Conservation (phyloP, 2,888 invertebrate genomes). For the Hydrotaea diabolus region DNA sequence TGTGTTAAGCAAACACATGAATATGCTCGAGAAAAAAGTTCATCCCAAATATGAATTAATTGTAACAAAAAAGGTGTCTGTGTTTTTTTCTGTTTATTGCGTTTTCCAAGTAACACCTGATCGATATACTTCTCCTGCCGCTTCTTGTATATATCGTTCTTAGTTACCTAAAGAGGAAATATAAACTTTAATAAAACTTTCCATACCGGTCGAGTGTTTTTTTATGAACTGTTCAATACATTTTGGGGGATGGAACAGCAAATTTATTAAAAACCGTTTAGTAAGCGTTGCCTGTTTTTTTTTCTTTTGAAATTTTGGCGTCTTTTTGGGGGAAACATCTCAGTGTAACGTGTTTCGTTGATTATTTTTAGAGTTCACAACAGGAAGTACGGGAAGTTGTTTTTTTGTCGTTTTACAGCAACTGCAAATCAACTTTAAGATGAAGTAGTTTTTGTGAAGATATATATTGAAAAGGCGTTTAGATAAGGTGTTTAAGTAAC, state of each 20-base stretch:
- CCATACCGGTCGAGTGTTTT: conserved; percentile 31
- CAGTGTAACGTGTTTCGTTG: background rate
- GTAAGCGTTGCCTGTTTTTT: conserved; percentile 5
- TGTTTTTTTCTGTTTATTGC: background rate
- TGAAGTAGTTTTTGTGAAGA: background rate
- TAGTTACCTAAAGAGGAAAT: conserved; percentile 43
- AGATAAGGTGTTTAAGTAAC: too few species aligned
- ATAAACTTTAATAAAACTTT: conserved; percentile 53
- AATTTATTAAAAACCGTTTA: conserved; percentile 10
- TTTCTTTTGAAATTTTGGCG: background rate
- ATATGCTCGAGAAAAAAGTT: conserved; percentile 31
- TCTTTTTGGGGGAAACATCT: background rate
- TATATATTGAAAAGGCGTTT: too few species aligned
- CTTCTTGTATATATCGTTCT: background rate
- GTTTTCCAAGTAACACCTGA: conserved; percentile 61
- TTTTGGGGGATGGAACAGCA: conserved; percentile 21
- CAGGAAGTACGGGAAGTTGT: background rate
- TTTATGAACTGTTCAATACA: conserved; percentile 55
- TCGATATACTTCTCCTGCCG: conserved; percentile 49
- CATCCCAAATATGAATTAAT: conserved; percentile 61
- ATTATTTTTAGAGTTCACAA: background rate
- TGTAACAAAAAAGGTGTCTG: conserved; percentile 35
- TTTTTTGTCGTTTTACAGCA: background rate
- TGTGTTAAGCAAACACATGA: conserved; percentile 42
- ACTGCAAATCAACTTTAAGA: background rate